A percentile compares a stretch with the other conserved stretches of the same genome.
phyloP scores from a whole-genome alignment of 2,113 vertebrate genomes.

The Desmodus rotundus region DNA sequence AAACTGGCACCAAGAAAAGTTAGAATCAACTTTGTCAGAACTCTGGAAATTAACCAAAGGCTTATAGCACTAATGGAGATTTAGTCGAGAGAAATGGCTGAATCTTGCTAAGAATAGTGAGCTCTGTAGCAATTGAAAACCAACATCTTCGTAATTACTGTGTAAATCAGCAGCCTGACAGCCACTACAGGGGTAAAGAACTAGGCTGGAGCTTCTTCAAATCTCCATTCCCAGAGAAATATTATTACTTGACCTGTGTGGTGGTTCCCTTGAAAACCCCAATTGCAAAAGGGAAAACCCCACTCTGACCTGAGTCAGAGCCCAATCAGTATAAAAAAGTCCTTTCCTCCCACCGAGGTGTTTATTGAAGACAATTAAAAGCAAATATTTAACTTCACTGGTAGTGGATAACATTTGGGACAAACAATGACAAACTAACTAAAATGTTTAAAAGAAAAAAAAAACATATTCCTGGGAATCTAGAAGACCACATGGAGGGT shows the following conservation, averaged over 20 bases:
- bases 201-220: not conserved
- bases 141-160: not conserved
- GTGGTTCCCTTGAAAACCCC: not conserved
- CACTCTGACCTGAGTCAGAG: not conserved
- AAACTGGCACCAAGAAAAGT: not conserved
- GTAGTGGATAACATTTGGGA: not conserved
- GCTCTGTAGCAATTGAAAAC: not conserved
- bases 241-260: not conserved
- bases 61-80: not conserved
- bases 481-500: not conserved
- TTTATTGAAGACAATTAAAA: not conserved
- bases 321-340: not conserved
- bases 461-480: not conserved
- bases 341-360: not conserved
- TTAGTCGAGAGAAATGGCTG: not conserved
- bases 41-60: not conserved
- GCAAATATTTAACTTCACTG: not conserved
- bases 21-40: not conserved
- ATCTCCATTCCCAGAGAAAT: not conserved
- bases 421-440: not conserved
- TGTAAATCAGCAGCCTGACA: not conserved
- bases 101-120: not conserved
- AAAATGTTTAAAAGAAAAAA: slow-evolving; percentile 2
- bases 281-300: not conserved
- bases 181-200: not conserved